phyloP scores from a whole-genome alignment of 2,113 vertebrate genomes.

The Poecile atricapillus region DNA sequence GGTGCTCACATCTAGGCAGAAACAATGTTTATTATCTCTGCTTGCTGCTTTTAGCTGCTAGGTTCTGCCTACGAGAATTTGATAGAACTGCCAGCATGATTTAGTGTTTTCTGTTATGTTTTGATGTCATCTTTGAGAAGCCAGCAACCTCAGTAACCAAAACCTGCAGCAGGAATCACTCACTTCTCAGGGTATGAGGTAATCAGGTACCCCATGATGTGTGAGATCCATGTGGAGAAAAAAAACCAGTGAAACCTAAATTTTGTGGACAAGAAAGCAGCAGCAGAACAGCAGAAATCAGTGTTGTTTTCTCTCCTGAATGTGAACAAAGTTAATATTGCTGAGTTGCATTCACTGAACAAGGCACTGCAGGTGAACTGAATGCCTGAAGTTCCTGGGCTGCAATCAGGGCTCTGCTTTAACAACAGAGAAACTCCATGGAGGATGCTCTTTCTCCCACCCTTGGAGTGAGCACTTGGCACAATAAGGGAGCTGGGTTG shows the following conservation, averaged over 20 bases:
- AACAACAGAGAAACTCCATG: neutral
- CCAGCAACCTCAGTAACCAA: neutral
- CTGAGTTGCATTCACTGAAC: neutral
- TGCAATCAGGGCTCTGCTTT: neutral
- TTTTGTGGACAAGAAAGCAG: neutral
- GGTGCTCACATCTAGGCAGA: neutral
- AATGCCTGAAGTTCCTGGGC: neutral
- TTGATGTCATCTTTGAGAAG: neutral
- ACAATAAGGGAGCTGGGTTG: neutral
- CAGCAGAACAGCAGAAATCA: neutral
- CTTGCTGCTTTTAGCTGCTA: neutral
- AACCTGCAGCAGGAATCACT: neutral
- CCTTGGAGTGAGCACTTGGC: neutral
- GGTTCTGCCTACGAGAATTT: neutral
- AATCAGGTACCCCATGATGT: neutral
- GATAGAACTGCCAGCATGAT: neutral
- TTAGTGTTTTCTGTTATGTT: neutral
- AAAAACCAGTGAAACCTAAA: neutral
- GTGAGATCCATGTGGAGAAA: accelerated
- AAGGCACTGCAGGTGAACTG: neutral
- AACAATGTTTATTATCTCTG: neutral
- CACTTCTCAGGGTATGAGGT: neutral
- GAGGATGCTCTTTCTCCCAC: neutral
- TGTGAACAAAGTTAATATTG: neutral
- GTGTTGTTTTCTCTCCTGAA: neutral